Conservation (phyloP, 2,113 vertebrate species). For the Seriola dumerili region DNA sequence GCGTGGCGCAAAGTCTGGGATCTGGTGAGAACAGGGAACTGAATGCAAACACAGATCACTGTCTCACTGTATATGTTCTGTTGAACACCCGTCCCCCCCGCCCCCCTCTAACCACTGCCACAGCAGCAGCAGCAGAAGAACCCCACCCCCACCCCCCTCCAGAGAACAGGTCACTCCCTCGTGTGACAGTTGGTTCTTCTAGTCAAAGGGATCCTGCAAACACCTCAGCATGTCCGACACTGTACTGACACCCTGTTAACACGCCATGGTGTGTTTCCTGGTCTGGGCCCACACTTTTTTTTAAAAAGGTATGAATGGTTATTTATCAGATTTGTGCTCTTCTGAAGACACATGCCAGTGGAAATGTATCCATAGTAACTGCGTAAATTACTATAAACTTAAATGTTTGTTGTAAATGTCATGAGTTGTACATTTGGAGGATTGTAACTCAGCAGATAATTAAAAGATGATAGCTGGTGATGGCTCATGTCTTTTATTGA, state of each 20-base stretch:
- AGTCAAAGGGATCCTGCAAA: constrained; percentile 23
- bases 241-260: constrained; percentile 39
- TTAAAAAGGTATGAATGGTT: constrained; percentile 76
- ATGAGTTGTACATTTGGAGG: constrained; percentile 86
- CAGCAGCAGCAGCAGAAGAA: not conserved
- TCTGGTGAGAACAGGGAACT: not conserved
- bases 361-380: constrained; percentile 81
- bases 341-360: constrained; percentile 76
- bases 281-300: constrained; percentile 45
- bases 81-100: not conserved
- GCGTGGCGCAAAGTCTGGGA: constrained; percentile 1
- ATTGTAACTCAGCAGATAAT: constrained; percentile 83
- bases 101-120: not conserved
- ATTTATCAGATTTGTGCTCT: constrained; percentile 84
- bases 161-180: not conserved
- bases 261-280: constrained; percentile 41
- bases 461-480: constrained; percentile 83
- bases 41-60: not conserved
- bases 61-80: constrained; percentile 6
- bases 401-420: constrained; percentile 87
- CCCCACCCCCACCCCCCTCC: not conserved
- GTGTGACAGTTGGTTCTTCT: constrained; percentile 31
- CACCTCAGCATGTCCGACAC: constrained; percentile 63
- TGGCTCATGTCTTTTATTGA: constrained; percentile 5
- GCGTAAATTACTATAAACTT: constrained; percentile 81